Evolutionary conservation across 2,888 invertebrate species (phyloP), one percentile per base, ranked within the genome.

Genomic region (Onchidella celtica): DNA sequence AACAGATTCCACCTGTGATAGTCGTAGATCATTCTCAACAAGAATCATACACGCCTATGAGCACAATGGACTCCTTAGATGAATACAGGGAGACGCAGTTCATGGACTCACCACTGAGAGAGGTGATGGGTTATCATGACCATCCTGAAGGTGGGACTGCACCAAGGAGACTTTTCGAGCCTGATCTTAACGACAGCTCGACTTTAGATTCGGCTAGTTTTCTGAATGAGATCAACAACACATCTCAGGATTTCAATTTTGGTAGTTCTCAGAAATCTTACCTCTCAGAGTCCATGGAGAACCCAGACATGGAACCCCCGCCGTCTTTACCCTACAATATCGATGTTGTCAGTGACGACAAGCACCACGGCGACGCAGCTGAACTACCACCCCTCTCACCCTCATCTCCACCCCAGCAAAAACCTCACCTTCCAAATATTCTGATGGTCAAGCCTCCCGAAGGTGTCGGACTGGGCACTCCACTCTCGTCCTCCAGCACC

Each of bases 61-160:
- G 66, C 34, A 24, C 27, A 0, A 21, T n/a, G 14, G 3, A 6
- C 3, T 9, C 63, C 1, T 27, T n/a, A 2, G 24, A 65, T 47
- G 55, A 66, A 34, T 21, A 9, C 1, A 55, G 32, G 47, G 77
- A 77, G 27, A 77, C 77, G 4, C 66, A 55, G 2, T 68, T 77
- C 34, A 66, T 47, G 47, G 47, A 47, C 47, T 11, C 47, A 47
- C 6, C 47, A 47, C n/a, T n/a, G n/a, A n/a, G n/a, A n/a, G n/a
- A n/a, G n/a, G 47, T 6, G 17, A 47, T 11, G 6, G 6, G 9
- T 47, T 47, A 47, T 47, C 9, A 47, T 47, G 47, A 47, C 9
- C 9, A 47, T 47, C 47, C 47, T 47, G 47, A 6, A 47, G 47
- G 9, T 47, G 17, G 6, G 47, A 17, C 47, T 47, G 47, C 47